Conservation (phyloP, 1,140 invertebrate genomes). For the Diorhabda sublineata region DNA sequence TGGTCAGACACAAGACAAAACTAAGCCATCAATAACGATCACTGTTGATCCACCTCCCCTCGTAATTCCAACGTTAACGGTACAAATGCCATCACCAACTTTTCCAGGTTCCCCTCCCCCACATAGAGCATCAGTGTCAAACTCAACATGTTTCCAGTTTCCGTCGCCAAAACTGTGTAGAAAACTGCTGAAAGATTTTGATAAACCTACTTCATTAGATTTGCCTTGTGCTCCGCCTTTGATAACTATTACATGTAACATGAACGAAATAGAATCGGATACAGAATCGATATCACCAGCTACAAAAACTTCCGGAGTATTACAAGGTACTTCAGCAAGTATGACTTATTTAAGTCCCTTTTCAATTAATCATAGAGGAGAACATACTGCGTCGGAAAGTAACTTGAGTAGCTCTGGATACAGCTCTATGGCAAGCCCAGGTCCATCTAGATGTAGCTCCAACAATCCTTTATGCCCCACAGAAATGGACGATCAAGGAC, state of each 20-base stretch:
- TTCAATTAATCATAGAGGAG: slow-evolving; percentile 62
- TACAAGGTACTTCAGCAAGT: slow-evolving; percentile 49
- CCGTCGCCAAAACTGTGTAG: slow-evolving; percentile 37
- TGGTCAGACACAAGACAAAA: slow-evolving; percentile 42
- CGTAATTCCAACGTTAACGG: slow-evolving; percentile 58
- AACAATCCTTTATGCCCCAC: slow-evolving; percentile 69
- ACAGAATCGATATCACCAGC: slow-evolving; percentile 59
- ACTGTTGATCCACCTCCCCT: slow-evolving; percentile 46
- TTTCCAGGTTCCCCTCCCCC: slow-evolving; percentile 60
- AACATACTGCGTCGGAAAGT: slow-evolving; percentile 70
- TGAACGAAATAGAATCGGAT: slow-evolving; percentile 70
- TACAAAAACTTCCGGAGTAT: slow-evolving; percentile 40
- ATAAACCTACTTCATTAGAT: slow-evolving; percentile 61
- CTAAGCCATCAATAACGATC: slow-evolving; percentile 17
- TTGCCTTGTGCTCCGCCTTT: slow-evolving; percentile 61
- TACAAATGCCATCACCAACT: slow-evolving; percentile 60
- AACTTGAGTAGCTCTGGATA: slow-evolving; percentile 80
- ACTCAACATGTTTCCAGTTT: slow-evolving; percentile 44
- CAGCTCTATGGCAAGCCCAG: slow-evolving; percentile 74
- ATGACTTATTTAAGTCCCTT: slow-evolving; percentile 75
- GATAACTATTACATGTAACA: slow-evolving; percentile 70
- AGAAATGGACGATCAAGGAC: slow-evolving; percentile 63
- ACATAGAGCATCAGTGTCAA: slow-evolving; percentile 48
- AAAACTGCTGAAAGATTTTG: slow-evolving; percentile 51
- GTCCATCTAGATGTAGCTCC: slow-evolving; percentile 70